phyloP scores from a whole-genome alignment of 2,888 invertebrate species.

The Drosophila limbata region DNA sequence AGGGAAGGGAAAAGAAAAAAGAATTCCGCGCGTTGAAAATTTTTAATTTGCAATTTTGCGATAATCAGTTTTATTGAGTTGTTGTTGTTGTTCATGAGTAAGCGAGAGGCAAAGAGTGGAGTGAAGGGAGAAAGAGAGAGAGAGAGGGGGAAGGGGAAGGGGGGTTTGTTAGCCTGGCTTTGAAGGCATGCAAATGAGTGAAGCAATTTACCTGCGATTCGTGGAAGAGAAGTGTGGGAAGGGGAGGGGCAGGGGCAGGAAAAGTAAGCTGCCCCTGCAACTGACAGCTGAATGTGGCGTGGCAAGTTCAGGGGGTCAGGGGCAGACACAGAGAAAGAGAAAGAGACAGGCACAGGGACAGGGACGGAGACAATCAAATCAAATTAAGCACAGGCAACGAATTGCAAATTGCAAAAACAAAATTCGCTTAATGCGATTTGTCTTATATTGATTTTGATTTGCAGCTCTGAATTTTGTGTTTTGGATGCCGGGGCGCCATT shows the following conservation, averaged over 20 bases:
- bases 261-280: conserved; percentile 29
- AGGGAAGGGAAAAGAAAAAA: not conserved
- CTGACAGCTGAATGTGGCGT: conserved; percentile 48
- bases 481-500: no score
- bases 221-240: not conserved
- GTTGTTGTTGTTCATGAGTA: conserved; percentile 7
- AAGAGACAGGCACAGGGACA: not conserved
- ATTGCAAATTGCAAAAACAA: conserved; percentile 47
- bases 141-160: not conserved
- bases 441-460: conserved; percentile 43
- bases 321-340: not conserved
- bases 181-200: conserved; percentile 60
- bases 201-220: conserved; percentile 56
- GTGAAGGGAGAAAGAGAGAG: not conserved
- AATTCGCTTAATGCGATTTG: conserved; percentile 57
- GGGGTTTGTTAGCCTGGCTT: conserved; percentile 24
- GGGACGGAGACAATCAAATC: conserved; percentile 40
- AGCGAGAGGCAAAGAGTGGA: not conserved
- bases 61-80: conserved; percentile 79
- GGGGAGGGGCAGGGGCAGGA: not conserved
- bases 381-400: conserved; percentile 58
- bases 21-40: conserved; percentile 39
- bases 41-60: conserved; percentile 73
- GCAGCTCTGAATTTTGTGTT: not conserved
- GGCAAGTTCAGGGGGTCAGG: conserved; percentile 2